phyloP scores from a whole-genome alignment of 2,888 invertebrate genomes.

The Lutraria lutraria region DNA sequence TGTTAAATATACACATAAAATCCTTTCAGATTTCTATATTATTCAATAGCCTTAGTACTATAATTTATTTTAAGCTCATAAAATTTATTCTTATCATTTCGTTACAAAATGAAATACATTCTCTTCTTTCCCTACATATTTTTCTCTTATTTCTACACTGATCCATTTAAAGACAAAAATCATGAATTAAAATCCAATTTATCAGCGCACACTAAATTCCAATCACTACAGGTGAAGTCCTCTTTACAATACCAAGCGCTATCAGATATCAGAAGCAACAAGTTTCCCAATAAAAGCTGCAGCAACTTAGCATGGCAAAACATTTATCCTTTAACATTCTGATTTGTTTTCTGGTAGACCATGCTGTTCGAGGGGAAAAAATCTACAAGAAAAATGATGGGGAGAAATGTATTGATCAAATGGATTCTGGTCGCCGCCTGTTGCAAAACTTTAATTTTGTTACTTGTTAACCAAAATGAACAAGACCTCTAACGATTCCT shows the following conservation, averaged over 20 bases:
- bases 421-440: constrained; percentile 49
- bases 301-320: constrained; percentile 56
- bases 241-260: constrained; percentile 17
- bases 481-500: constrained; percentile 37
- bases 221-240: constrained; percentile 37
- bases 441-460: constrained; percentile 57
- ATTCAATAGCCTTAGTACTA: not conserved
- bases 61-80: not conserved
- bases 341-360: constrained; percentile 63
- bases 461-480: constrained; percentile 51
- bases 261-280: constrained; percentile 48
- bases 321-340: constrained; percentile 61
- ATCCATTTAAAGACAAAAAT: constrained; percentile 4
- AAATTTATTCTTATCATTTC: not conserved
- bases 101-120: not conserved
- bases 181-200: constrained; percentile 25
- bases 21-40: not conserved
- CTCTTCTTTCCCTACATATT: not conserved
- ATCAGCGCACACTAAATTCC: constrained; percentile 30
- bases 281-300: constrained; percentile 59
- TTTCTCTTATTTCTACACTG: constrained; percentile 7
- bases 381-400: constrained; percentile 30
- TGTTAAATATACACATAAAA: not conserved
- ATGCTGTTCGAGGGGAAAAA: constrained; percentile 17
- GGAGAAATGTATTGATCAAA: constrained; percentile 52